A percentile compares a stretch with the other conserved stretches of the same genome.
These are phyloP conservation scores for Hyles vespertilio DNA, from an alignment of 1,140 invertebrate genomes.

Conservation along the genomic window DNA sequence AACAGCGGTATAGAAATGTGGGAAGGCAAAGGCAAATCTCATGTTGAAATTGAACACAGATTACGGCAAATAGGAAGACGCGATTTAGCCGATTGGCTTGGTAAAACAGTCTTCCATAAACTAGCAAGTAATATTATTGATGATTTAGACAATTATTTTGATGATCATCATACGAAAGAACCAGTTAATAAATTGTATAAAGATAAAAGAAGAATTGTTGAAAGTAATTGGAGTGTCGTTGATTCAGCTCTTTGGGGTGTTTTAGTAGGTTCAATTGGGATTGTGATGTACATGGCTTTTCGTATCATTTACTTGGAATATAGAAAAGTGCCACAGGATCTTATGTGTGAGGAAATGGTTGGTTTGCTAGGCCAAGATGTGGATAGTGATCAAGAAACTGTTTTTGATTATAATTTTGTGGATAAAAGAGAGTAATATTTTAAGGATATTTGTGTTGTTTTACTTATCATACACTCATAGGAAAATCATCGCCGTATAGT, in stretches of 20 bases:
- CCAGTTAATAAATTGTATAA: slow-evolving; percentile 25
- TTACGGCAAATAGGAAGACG: slow-evolving; percentile 76
- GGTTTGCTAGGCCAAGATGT: slow-evolving; percentile 7
- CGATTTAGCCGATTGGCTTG: slow-evolving; percentile 79
- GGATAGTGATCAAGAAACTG: slow-evolving; percentile 15
- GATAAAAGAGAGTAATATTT: neutral
- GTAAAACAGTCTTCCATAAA: slow-evolving; percentile 76
- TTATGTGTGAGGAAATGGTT: slow-evolving; percentile 13
- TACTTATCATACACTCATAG: too few relatives aligned
- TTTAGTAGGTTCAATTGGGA: slow-evolving; percentile 24
- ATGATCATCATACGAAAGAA: slow-evolving; percentile 20
- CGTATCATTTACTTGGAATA: slow-evolving; percentile 26
- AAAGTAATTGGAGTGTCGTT: slow-evolving; percentile 2
- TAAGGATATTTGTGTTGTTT: too few relatives aligned
- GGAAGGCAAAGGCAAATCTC: slow-evolving; percentile 75
- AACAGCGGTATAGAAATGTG: slow-evolving; percentile 57
- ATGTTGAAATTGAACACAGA: slow-evolving; percentile 72
- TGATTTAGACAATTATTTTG: slow-evolving; percentile 39
- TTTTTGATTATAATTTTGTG: slow-evolving; percentile 5
- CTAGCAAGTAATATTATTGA: slow-evolving; percentile 76
- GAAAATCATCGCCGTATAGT: too few relatives aligned
- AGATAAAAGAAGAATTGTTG: slow-evolving; percentile 28
- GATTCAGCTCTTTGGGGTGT: slow-evolving; percentile 39
- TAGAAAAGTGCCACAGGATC: slow-evolving; percentile 14
- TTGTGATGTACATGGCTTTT: slow-evolving; percentile 27